Conservation (phyloP, 2,888 invertebrate species). For the Hemistola chrysoprasaria region DNA sequence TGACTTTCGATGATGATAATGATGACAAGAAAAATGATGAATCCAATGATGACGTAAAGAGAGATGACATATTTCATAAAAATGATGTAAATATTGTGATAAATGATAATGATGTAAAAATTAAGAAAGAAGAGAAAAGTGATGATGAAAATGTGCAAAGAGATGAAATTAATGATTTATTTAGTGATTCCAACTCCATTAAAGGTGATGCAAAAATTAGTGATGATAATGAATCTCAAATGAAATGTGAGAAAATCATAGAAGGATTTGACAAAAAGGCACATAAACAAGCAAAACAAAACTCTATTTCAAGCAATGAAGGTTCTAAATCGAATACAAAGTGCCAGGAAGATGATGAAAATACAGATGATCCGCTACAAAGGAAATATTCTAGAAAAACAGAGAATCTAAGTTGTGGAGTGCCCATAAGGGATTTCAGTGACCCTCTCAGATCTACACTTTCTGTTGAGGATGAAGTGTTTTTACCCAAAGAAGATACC, state of each 20-base stretch:
- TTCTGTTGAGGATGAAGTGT: slow-evolving; percentile 71
- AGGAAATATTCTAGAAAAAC: slow-evolving; percentile 54
- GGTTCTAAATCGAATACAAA: too few relatives aligned
- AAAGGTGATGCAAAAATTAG: too few relatives aligned
- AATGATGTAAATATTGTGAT: too few relatives aligned
- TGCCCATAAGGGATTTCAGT: slow-evolving; percentile 88
- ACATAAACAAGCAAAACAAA: background rate
- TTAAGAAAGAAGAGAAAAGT: slow-evolving; percentile 19
- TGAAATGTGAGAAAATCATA: too few relatives aligned
- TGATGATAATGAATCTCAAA: too few relatives aligned
- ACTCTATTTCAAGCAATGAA: too few relatives aligned
- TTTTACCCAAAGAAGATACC: slow-evolving; percentile 67
- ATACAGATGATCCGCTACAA: slow-evolving; percentile 48
- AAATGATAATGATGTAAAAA: slow-evolving; percentile 13
- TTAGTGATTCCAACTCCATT: slow-evolving; percentile 19
- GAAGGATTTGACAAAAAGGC: slow-evolving; percentile 6
- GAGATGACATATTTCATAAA: background rate
- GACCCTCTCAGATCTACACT: slow-evolving; percentile 88
- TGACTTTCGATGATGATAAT: slow-evolving; percentile 60
- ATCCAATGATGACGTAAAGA: too few relatives aligned
- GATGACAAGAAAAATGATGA: slow-evolving; percentile 30
- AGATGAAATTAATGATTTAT: too few relatives aligned
- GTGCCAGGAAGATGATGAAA: slow-evolving; percentile 29
- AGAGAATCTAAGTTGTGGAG: slow-evolving; percentile 68
- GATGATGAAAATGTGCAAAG: too few relatives aligned